Conservation (phyloP, 2,797 vertebrate genomes). For the Syndactyla subalaris region DNA sequence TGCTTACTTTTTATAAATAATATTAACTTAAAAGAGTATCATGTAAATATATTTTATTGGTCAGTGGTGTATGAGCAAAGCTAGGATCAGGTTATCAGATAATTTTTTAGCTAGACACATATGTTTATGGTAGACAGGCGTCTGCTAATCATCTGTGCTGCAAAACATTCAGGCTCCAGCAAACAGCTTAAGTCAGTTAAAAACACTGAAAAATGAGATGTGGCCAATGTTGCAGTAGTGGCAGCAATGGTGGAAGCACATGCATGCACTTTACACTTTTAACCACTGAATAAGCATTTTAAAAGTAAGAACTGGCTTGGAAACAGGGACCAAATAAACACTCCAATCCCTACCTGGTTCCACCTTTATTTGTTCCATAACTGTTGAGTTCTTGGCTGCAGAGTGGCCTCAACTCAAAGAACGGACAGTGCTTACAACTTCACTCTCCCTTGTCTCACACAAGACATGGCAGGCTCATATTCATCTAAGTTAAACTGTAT, state of each 20-base stretch:
- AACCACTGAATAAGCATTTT: neutral
- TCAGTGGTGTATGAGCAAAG: neutral
- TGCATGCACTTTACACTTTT: neutral
- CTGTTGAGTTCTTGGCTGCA: neutral
- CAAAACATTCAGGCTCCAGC: neutral
- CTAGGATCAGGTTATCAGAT: neutral
- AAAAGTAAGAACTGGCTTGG: neutral
- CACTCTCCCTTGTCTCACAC: neutral
- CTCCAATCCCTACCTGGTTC: neutral
- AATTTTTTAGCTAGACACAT: neutral
- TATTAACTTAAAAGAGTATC: neutral
- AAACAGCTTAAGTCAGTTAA: neutral
- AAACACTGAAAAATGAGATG: conserved; percentile 2
- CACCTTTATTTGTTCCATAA: neutral
- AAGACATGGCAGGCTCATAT: neutral
- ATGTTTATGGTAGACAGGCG: neutral
- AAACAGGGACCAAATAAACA: neutral
- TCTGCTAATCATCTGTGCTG: conserved; percentile 26
- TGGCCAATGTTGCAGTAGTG: neutral
- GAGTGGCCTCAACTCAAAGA: neutral
- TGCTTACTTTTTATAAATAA: neutral
- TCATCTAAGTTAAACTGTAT: neutral
- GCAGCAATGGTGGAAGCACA: neutral
- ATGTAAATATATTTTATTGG: neutral
- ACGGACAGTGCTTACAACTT: neutral